Conservation (phyloP, 2,888 invertebrate species). For the Epirrhoe alternata region DNA sequence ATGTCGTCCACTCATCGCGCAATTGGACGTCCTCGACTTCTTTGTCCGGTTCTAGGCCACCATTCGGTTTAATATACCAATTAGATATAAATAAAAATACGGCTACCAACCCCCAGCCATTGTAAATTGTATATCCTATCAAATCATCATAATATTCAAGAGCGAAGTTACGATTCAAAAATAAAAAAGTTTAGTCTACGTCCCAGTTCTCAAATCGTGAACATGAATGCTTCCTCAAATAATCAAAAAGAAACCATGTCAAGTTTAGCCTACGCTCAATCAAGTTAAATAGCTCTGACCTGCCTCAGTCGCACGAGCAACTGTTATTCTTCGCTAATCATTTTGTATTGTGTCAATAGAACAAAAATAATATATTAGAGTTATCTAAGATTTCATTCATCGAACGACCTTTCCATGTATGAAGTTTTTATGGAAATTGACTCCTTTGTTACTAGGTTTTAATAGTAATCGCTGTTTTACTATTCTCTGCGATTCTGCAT, state of each 20-base stretch:
- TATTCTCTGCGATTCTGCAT: conserved; percentile 46
- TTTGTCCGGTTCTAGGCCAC: too few species aligned
- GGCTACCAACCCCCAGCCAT: too few species aligned
- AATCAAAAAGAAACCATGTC: conserved; percentile 34
- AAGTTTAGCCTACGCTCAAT: conserved; percentile 33
- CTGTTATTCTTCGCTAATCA: neutral
- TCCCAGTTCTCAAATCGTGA: conserved; percentile 1
- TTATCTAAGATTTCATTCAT: neutral
- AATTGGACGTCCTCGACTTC: too few species aligned
- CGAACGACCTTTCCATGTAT: neutral
- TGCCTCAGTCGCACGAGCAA: neutral
- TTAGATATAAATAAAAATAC: too few species aligned
- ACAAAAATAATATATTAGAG: neutral
- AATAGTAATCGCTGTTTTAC: conserved; percentile 1
- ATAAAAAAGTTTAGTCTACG: neutral
- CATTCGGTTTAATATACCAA: too few species aligned
- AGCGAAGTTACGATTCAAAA: too few species aligned
- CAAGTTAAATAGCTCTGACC: conserved; percentile 18
- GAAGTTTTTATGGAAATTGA: neutral
- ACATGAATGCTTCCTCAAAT: neutral
- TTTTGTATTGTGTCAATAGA: neutral
- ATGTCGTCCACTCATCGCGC: too few species aligned
- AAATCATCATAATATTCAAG: too few species aligned
- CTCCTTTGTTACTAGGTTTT: neutral
- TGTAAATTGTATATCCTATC: too few species aligned